Percentiles rank a stretch among this genome's conserved stretches.
These are phyloP conservation scores for Glyptemys insculpta DNA, from an alignment of 2,797 vertebrate genomes.

Conservation along the genomic window DNA sequence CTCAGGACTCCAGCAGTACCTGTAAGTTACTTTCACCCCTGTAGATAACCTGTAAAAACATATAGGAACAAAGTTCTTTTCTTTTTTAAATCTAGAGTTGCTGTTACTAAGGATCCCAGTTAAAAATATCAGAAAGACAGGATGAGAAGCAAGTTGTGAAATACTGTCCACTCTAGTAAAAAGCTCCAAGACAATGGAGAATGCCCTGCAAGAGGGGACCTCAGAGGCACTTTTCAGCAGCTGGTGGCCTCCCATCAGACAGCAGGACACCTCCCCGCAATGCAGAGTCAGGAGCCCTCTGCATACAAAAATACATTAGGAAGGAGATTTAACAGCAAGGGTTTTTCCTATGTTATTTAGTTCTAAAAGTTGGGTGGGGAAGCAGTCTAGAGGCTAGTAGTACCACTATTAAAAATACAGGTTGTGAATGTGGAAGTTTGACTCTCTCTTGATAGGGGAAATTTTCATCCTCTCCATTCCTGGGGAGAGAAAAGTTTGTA, in stretches of 20 bases:
- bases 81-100: background rate
- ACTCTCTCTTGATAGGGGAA: background rate
- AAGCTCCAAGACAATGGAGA: background rate
- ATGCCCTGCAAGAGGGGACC: background rate
- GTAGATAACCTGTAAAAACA: background rate
- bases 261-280: conserved; percentile 35
- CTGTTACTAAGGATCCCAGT: background rate
- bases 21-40: too few relatives aligned
- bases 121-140: background rate
- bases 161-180: background rate
- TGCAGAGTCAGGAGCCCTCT: background rate
- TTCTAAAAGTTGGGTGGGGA: background rate
- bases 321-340: background rate
- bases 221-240: background rate
- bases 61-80: background rate
- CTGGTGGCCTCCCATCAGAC: background rate
- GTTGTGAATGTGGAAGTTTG: background rate
- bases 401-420: background rate
- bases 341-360: conserved; percentile 37
- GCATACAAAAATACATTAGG: background rate
- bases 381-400: background rate
- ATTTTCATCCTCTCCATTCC: background rate
- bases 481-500: background rate
- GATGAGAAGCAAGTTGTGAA: background rate
- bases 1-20: too few relatives aligned